Base-by-base conservation (phyloP, 2,888 invertebrate genomes). In the Cephus sareptanus region DNA sequence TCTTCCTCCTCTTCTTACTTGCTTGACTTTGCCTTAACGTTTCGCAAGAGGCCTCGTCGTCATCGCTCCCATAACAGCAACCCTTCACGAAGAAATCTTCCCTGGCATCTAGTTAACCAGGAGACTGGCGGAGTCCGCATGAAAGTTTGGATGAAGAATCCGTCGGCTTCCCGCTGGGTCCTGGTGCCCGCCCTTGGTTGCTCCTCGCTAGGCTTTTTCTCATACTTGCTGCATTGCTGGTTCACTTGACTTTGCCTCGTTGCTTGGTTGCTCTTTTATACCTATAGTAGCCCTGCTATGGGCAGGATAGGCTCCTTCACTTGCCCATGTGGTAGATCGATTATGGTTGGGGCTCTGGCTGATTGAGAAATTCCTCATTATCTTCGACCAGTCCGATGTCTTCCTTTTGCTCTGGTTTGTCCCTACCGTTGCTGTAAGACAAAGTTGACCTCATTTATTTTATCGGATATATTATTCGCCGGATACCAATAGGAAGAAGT, bases 21-120 rank as follows among this genome's bases (percentile, higher is more conserved):
- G 40, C 40, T 23, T 56, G 40, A 56, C 40, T 56, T 23, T 23
- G 40, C 23, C 40, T 56, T 6, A 56, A 23, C 40, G 40, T 56
- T 56, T 56, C 40, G 40, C 40, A 15, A 56, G 23, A 56, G 40
- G 40, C 40, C 15, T 56, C 40, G 40, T 56, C 23, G 40, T 56
- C 40, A 9, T 56, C 40, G 9, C 40, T 56, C 23, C 40, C 40
- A 56, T 31, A 71, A 6, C 31, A 12, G 71, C 85, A 85, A 86
- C 86, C 86, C 87, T 87, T 86, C 87, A 87, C 85, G 82, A 81
- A 85, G 85, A 87, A 86, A 86, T 86, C 87, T 86, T 83, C 83
- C 84, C 83, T 86, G 86, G 86, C 86, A 86, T 86, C 86, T 86
- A 86, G 87, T 86, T 86, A 86, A 86, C 86, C 86, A 81, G 34